Percentiles rank a stretch among this genome's conserved stretches.
These are phyloP conservation scores for Limenitis camilla DNA, from an alignment of 2,888 invertebrate species.

Conservation along the genomic window DNA sequence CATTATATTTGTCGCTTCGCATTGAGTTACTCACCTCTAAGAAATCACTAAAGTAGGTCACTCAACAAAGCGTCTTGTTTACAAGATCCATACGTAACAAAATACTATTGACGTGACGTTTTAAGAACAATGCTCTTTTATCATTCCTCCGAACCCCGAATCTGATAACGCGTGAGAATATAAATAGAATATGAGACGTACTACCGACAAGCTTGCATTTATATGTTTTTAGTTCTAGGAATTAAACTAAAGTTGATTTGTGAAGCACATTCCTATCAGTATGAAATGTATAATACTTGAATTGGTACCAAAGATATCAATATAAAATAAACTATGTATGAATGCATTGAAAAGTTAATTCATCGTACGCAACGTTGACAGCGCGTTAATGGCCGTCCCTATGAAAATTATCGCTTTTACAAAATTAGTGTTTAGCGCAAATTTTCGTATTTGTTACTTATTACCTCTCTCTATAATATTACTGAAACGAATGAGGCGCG, in stretches of 20 bases:
- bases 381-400: no score
- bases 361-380: no score
- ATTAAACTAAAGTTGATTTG: not conserved
- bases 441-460: no score
- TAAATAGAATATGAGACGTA: slow-evolving; percentile 35
- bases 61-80: slow-evolving; percentile 44
- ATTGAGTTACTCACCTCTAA: slow-evolving; percentile 1
- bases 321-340: no score
- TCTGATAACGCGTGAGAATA: slow-evolving; percentile 64
- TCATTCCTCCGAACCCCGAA: slow-evolving; percentile 58
- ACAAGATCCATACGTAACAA: slow-evolving; percentile 38
- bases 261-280: not conserved
- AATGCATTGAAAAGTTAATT: no score
- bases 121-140: slow-evolving; percentile 57
- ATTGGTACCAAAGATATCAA: no score
- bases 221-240: slow-evolving; percentile 7
- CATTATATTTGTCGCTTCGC: not conserved
- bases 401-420: no score
- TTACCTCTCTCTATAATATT: no score
- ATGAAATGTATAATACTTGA: not conserved
- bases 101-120: slow-evolving; percentile 41
- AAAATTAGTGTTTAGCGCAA: no score
- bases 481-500: no score
- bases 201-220: slow-evolving; percentile 1
- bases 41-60: slow-evolving; percentile 38